These are phyloP conservation scores for Crenuchus spilurus DNA, from an alignment of 2,797 vertebrate species.

Conservation along the genomic window DNA sequence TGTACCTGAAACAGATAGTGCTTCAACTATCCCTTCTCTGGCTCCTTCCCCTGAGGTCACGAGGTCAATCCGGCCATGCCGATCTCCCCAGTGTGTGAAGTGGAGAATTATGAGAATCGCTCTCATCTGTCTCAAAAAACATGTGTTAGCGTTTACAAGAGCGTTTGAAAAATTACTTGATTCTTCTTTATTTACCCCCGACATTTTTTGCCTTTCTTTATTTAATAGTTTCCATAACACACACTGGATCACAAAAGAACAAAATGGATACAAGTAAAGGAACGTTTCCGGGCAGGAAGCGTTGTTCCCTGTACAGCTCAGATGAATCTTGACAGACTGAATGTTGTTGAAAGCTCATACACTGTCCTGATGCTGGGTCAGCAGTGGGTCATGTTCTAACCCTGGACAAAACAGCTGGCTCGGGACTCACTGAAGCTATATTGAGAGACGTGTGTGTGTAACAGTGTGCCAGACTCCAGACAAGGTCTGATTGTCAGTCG, in stretches of 20 bases:
- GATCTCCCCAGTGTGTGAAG: conserved; percentile 40
- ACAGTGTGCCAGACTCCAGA: background rate
- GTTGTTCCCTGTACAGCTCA: conserved; percentile 40
- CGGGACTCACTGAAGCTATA: conserved; percentile 2
- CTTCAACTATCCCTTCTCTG: background rate
- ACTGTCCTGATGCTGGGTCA: conserved; percentile 25
- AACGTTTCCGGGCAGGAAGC: conserved; percentile 34
- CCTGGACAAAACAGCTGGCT: conserved; percentile 8
- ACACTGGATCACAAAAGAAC: conserved; percentile 53
- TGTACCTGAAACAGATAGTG: background rate
- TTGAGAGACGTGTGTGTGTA: conserved; percentile 10
- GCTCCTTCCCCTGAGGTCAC: conserved; percentile 56
- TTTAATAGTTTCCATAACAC: conserved; percentile 73
- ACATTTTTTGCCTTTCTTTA: conserved; percentile 58
- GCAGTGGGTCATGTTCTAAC: conserved; percentile 33
- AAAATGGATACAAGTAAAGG: conserved; percentile 25
- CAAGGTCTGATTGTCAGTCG: conserved; percentile 10
- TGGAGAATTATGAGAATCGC: conserved; percentile 60
- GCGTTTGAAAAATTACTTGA: conserved; percentile 67
- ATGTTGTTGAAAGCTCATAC: conserved; percentile 3
- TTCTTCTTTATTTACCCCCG: conserved; percentile 68
- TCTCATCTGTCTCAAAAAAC: conserved; percentile 71
- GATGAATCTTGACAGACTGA: conserved; percentile 21
- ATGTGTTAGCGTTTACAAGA: conserved; percentile 74
- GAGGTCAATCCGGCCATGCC: conserved; percentile 49